A percentile compares a stretch with the other conserved stretches of the same genome.
Conservation (phyloP, 2,797 vertebrate genomes). For the Sebastes steindachneri region DNA sequence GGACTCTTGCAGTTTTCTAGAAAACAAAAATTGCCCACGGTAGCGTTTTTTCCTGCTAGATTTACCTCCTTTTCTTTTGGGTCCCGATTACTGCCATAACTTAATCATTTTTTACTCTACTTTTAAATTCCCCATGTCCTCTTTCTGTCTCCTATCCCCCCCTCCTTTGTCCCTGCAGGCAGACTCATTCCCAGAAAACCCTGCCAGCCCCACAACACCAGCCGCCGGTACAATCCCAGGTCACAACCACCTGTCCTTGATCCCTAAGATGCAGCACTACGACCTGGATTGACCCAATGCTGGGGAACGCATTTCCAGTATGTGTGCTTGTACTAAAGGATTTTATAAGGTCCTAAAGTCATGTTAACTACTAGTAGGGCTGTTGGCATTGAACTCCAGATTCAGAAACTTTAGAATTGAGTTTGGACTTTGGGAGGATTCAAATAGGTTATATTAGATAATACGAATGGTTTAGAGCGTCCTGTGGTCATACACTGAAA, state of each 20-base stretch:
- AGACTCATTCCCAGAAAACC: constrained; percentile 77
- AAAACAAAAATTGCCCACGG: background rate
- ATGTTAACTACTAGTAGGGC: background rate
- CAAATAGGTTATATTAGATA: background rate
- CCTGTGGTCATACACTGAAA: background rate
- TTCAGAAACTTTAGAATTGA: background rate
- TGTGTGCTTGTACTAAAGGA: background rate
- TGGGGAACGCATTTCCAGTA: background rate
- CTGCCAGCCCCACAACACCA: constrained; percentile 50
- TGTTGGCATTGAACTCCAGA: background rate
- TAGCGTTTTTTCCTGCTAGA: background rate
- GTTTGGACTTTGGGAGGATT: background rate
- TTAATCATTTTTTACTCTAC: too few species aligned
- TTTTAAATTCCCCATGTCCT: too few species aligned
- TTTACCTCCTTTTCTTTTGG: background rate
- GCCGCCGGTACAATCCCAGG: constrained; percentile 64
- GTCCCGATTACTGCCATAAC: constrained; percentile 2
- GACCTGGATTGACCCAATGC: constrained; percentile 75
- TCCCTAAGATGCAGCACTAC: constrained; percentile 87
- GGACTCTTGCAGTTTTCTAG: background rate
- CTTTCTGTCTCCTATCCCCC: constrained; percentile 1
- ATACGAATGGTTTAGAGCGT: background rate
- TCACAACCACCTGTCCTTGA: constrained; percentile 83
- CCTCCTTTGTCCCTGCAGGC: constrained; percentile 78
- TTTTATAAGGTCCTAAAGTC: background rate